Percentiles rank a stretch among this genome's conserved stretches.
These are phyloP conservation scores for Tachysurus fulvidraco DNA, from an alignment of 2,113 vertebrate species.

Conservation along the genomic window DNA sequence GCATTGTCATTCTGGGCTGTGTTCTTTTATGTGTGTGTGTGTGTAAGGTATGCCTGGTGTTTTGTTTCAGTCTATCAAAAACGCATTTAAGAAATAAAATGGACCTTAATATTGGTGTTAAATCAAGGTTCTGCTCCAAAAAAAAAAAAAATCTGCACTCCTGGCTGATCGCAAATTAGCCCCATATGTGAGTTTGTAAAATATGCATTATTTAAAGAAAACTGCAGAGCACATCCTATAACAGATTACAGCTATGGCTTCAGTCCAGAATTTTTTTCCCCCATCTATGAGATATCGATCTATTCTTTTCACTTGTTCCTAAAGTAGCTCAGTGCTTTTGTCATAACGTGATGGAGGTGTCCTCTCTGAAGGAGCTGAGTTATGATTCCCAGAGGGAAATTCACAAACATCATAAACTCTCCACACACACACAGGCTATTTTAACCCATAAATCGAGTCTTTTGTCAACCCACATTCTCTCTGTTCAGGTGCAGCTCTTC, in stretches of 20 bases:
- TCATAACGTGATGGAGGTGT: neutral
- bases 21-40: neutral
- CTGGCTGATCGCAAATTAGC: constrained; percentile 4
- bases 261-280: neutral
- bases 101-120: constrained; percentile 2
- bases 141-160: constrained; percentile 11
- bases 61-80: constrained; percentile 35
- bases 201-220: constrained; percentile 26
- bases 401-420: neutral
- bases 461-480: constrained; percentile 14
- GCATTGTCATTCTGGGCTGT: neutral
- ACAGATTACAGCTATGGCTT: constrained; percentile 9
- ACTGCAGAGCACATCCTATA: constrained; percentile 18
- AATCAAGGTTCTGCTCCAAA: constrained; percentile 19
- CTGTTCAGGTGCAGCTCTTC: constrained; percentile 27
- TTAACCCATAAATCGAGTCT: constrained; percentile 10
- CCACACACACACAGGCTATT: neutral
- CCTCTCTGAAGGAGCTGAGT: neutral
- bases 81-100: neutral
- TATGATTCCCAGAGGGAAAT: constrained; percentile 19
- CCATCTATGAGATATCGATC: neutral
- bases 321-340: neutral
- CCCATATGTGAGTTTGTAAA: neutral
- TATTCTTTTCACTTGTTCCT: neutral
- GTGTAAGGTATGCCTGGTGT: neutral